phyloP scores from a whole-genome alignment of 2,797 vertebrate species.

The Myotis myotis region DNA sequence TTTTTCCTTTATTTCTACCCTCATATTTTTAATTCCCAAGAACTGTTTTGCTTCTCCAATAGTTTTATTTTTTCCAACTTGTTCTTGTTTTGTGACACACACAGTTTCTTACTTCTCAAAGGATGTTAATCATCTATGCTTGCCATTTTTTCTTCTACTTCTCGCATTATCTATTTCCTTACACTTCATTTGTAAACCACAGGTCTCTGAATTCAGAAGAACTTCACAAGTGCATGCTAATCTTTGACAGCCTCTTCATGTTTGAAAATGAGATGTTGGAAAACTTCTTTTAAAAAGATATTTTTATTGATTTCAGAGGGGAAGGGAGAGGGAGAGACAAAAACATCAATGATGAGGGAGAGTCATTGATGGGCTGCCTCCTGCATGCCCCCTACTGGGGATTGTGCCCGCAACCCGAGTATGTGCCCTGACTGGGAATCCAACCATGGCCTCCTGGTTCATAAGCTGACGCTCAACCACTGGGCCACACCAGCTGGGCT shows the following conservation, averaged over 20 bases:
- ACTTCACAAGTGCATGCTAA: not conserved
- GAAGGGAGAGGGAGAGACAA: too few relatives aligned
- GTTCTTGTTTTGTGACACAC: not conserved
- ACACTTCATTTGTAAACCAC: not conserved
- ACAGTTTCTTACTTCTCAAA: not conserved
- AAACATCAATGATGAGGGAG: too few relatives aligned
- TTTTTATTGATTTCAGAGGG: too few relatives aligned
- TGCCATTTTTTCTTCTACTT: not conserved
- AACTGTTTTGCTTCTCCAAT: not conserved
- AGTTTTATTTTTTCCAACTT: not conserved
- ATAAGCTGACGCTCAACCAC: too few relatives aligned
- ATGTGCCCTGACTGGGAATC: too few relatives aligned
- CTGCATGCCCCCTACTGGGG: too few relatives aligned
- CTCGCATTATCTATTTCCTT: not conserved
- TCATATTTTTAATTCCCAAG: not conserved
- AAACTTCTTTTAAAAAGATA: too few relatives aligned
- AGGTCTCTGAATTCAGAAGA: not conserved
- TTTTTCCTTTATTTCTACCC: not conserved
- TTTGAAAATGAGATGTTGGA: not conserved
- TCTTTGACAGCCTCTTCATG: not conserved
- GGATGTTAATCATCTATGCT: not conserved
- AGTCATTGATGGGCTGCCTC: too few relatives aligned
- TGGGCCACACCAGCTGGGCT: too few relatives aligned
- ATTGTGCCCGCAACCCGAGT: too few relatives aligned
- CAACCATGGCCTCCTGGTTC: too few relatives aligned